phyloP scores from a whole-genome alignment of 2,797 vertebrate species.

The Aphelocoma californica region DNA sequence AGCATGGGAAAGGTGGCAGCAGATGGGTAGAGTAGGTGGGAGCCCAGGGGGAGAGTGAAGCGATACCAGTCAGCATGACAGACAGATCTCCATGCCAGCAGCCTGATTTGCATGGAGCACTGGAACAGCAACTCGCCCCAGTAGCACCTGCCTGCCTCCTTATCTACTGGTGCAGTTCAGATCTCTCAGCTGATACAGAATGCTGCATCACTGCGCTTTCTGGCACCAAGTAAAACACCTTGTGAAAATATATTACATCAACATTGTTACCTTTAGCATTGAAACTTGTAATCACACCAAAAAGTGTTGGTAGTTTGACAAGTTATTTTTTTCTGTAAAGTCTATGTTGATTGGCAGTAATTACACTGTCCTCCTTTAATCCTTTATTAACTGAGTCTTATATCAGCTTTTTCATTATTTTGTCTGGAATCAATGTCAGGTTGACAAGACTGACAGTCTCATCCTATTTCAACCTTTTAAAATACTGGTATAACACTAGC shows the following conservation, averaged over 20 bases:
- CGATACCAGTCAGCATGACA: background rate
- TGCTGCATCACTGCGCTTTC: background rate
- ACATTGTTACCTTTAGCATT: conserved; percentile 42
- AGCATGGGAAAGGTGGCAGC: background rate
- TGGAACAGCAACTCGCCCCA: background rate
- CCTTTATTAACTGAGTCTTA: conserved; percentile 64
- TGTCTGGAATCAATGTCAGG: conserved; percentile 66
- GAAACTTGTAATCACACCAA: conserved; percentile 64
- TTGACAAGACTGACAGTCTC: conserved; percentile 63
- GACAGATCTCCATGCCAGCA: conserved; percentile 21
- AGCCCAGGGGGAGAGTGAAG: background rate
- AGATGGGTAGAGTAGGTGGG: conserved; percentile 31
- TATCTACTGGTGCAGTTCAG: background rate
- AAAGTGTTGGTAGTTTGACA: conserved; percentile 67
- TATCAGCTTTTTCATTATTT: conserved; percentile 68
- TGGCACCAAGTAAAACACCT: conserved; percentile 4
- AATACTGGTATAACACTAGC: conserved; percentile 52
- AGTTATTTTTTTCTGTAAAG: conserved; percentile 62
- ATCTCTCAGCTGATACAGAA: background rate
- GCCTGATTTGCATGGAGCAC: background rate
- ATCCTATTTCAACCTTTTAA: conserved; percentile 64
- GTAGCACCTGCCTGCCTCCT: background rate
- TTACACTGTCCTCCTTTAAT: conserved; percentile 70
- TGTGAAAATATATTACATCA: conserved; percentile 45
- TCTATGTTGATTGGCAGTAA: conserved; percentile 63